Base-by-base conservation (phyloP, 2,797 vertebrate genomes). In the Austrolebias charrua region DNA sequence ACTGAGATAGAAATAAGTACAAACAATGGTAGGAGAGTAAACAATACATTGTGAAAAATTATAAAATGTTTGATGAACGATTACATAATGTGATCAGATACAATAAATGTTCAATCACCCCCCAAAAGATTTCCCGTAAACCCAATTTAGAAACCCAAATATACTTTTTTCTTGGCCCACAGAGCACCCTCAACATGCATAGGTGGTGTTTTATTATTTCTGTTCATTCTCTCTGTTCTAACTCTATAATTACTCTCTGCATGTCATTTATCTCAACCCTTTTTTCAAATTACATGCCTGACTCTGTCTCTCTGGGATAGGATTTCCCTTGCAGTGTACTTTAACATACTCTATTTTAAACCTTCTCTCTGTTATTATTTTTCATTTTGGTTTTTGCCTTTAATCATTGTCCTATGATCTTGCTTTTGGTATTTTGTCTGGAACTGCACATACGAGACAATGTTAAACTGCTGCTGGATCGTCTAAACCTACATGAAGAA, bases 131-230 rank as follows among this genome's bases (percentile, higher is more conserved):
- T 91, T 92, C 87, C 89, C 60, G 60, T 88, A 73, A 87, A 79
- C 66, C 55, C 63, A 51, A 65, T 71, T 84, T 83, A 65, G 82
- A 84, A 51, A 85, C 83, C 80, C 79, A 86, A 85, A 81, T 81
- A 85, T 85, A 77, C 82, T 78, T 77, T 79, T 64, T 73, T 71
- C n/a, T 85, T 63, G 29, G 63, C 78, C 83, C 85, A 81, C 75
- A 78, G 69, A 83, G 59, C 71, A 61, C 74, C 77, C 73, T 84
- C 89, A 88, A 92, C 85, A 85, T 84, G 82, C 85, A 76, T 84
- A 89, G 89, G 89, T 92, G 89, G 87, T 90, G 89, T 91, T 91
- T 91, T 91, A 91, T 92, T 91, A 92, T 91, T 90, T 88, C 81
- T 86, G 84, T 82, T 90, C 83, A 87, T 91, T 91, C 88, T 87